These are phyloP conservation scores for Muscidifurax raptorellus DNA, from an alignment of 1,140 invertebrate species.

Conservation along the genomic window DNA sequence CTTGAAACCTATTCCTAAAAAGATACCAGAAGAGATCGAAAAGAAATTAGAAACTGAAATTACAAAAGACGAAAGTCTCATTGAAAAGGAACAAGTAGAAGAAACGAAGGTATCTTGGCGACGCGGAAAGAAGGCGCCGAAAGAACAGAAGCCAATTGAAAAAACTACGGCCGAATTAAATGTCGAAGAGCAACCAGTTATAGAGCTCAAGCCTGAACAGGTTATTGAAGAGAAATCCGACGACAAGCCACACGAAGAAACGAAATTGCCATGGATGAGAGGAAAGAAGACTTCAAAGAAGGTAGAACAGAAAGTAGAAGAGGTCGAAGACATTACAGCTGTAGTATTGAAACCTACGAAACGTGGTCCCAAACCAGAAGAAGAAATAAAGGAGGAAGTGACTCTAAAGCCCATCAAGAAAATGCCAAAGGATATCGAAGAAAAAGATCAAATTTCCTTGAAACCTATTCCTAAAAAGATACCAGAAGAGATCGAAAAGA, in stretches of 20 bases:
- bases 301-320: slow-evolving; percentile 49
- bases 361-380: slow-evolving; percentile 59
- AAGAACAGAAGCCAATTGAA: slow-evolving; percentile 31
- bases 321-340: slow-evolving; percentile 35
- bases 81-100: slow-evolving; percentile 44
- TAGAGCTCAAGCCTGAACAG: slow-evolving; percentile 60
- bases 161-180: slow-evolving; percentile 48
- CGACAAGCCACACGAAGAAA: slow-evolving; percentile 50
- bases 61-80: background rate
- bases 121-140: slow-evolving; percentile 66
- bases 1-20: too few species aligned
- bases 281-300: slow-evolving; percentile 47
- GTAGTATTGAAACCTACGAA: slow-evolving; percentile 49
- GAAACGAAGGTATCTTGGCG: slow-evolving; percentile 68
- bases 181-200: slow-evolving; percentile 59
- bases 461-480: slow-evolving; percentile 42
- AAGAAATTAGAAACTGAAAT: background rate
- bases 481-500: slow-evolving; percentile 42
- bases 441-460: background rate
- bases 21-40: too few species aligned
- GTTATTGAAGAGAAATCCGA: slow-evolving; percentile 54
- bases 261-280: slow-evolving; percentile 50
- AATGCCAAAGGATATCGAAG: background rate
- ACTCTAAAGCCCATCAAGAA: background rate
- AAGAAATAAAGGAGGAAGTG: background rate